Evolutionary conservation across 2,113 vertebrate genomes (phyloP).

Genomic region (Dicrurus megarhynchus): DNA sequence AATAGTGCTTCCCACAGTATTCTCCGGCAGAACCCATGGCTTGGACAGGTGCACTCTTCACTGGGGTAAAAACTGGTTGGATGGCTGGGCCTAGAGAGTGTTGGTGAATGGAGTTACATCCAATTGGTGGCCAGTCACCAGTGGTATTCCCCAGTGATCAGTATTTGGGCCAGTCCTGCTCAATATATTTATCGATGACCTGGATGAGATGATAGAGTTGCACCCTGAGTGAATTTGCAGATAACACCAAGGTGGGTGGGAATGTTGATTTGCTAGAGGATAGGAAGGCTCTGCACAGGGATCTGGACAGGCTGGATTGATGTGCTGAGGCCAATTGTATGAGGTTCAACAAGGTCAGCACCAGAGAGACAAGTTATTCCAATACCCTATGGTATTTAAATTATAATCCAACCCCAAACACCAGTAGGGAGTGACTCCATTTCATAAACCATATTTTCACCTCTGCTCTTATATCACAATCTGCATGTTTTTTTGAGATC

Average conservation of each 20-base stretch:
- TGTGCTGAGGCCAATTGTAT: not conserved
- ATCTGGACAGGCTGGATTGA: not conserved
- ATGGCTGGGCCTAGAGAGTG: not conserved
- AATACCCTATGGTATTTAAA: not conserved
- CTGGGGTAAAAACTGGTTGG: not conserved
- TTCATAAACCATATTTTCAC: not conserved
- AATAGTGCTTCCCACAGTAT: not conserved
- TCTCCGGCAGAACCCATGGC: not conserved
- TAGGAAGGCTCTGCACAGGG: not conserved
- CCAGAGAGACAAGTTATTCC: not conserved
- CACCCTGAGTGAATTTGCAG: not conserved
- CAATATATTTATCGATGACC: rapidly evolving
- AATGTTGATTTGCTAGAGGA: not conserved
- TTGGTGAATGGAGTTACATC: not conserved
- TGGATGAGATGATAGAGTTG: not conserved
- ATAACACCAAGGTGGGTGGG: rapidly evolving
- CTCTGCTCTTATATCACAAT: not conserved
- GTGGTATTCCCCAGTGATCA: not conserved
- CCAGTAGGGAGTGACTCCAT: not conserved
- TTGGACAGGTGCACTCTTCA: not conserved
- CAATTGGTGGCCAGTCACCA: not conserved
- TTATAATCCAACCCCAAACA: not conserved
- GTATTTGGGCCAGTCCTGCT: not conserved
- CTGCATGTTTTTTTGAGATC: not conserved
- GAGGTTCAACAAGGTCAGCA: not conserved